These are phyloP conservation scores for Nomia melanderi DNA, from an alignment of 1,140 invertebrate genomes.

Conservation along the genomic window DNA sequence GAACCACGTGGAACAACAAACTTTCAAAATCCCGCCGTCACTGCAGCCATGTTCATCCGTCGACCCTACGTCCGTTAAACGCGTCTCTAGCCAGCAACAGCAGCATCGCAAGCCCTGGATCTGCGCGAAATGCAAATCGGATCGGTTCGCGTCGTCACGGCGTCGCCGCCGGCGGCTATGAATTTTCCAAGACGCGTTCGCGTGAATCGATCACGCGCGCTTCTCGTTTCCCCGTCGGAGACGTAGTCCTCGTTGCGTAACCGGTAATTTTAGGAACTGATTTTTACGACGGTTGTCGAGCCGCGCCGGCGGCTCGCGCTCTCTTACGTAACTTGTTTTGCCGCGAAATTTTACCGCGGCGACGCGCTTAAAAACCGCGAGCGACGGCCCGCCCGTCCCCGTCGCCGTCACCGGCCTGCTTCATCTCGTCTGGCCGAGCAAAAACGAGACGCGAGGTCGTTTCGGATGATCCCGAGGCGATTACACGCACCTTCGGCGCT, in stretches of 20 bases:
- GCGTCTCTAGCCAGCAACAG: too few species aligned
- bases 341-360: slow-evolving; percentile 34
- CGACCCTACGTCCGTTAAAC: too few species aligned
- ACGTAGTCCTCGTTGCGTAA: slow-evolving; percentile 35
- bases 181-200: slow-evolving; percentile 17
- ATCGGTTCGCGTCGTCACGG: too few species aligned
- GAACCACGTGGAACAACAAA: too few species aligned
- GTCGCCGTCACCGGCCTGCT: too few species aligned
- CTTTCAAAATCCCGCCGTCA: too few species aligned
- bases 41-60: too few species aligned
- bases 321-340: slow-evolving; percentile 44
- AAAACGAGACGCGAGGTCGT: not conserved
- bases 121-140: slow-evolving; percentile 9
- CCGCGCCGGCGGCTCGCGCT: not conserved
- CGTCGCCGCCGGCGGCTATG: not conserved
- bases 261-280: slow-evolving; percentile 51
- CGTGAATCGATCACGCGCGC: slow-evolving; percentile 13
- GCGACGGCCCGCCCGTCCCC: too few species aligned
- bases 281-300: slow-evolving; percentile 16
- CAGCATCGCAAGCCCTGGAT: too few species aligned
- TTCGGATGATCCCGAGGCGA: not conserved
- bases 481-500: not conserved
- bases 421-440: not conserved
- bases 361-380: not conserved
- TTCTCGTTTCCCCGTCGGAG: slow-evolving; percentile 3